Base-by-base conservation (phyloP, 1,140 invertebrate species). In the Platyscapa corneri region DNA sequence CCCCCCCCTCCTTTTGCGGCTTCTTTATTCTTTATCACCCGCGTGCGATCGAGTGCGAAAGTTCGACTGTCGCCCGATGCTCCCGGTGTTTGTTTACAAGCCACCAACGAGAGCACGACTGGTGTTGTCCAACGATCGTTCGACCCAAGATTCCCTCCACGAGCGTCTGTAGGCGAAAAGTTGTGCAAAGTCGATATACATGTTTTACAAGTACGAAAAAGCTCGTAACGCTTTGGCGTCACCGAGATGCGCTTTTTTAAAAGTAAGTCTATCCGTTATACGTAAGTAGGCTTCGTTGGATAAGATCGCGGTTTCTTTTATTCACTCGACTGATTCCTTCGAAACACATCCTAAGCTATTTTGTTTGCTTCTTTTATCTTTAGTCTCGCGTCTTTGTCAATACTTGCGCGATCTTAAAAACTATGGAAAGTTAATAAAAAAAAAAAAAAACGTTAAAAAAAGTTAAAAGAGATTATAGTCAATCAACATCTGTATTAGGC, bases 161-260 rank as follows among this genome's bases (percentile, higher is more conserved):
- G n/a, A n/a, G n/a, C n/a, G 56, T 37, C 27, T 27, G 30, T 20
- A 18, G n/a, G 37, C 56, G 53, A 46, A 39, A 80, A 79, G 64
- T 56, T 80, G 77, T 76, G 78, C 77, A 72, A 78, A 65, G 6
- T 78, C 34, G 76, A 80, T 79, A 84, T 85, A 85, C 78, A 81
- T 76, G 78, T 74, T 80, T 85, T 49, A 46, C 79, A 85, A 85
- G 78, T 85, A 81, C 77, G 83, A 85, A 70, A 76, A 85, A 85
- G 72, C 32, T 86, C 78, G 78, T 49, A 81, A 85, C 70, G 84
- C 67, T 75, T 81, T 80, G 77, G 67, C 64, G 83, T 81, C 32
- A 72, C 46, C 32, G 42, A 72, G 76, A 75, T 72, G 23, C 76
- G 34, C 72, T 72, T 27, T 65, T 46, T 46, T 46, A 16, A 53